Conservation (phyloP, 2,888 invertebrate genomes). For the Andricus curvator region DNA sequence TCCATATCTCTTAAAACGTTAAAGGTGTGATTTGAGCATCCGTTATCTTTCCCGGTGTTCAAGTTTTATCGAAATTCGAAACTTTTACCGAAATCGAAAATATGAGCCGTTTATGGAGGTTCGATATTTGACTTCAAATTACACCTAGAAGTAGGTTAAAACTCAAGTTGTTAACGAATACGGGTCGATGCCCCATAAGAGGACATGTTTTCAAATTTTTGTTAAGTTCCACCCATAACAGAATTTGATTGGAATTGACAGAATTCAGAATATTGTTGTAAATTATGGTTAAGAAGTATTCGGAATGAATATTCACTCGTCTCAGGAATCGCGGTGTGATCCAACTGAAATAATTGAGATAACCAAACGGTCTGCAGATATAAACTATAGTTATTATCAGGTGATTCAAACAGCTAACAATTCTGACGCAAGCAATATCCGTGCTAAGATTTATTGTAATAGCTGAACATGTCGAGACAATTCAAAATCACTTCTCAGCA, state of each 20-base stretch:
- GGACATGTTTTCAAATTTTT: not conserved
- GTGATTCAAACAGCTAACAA: constrained; percentile 36
- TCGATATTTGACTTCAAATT: not conserved
- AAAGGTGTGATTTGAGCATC: not conserved
- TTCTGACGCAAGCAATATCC: constrained; percentile 32
- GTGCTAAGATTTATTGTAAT: constrained; percentile 35
- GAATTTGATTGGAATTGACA: constrained; percentile 13
- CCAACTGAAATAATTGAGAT: constrained; percentile 35
- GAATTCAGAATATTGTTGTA: constrained; percentile 2
- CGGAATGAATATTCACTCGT: constrained; percentile 35
- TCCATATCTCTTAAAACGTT: not conserved
- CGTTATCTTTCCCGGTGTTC: not conserved
- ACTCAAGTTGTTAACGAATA: not conserved
- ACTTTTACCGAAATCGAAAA: not conserved
- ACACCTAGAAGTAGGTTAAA: not conserved
- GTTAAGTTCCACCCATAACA: not conserved
- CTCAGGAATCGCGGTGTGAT: constrained; percentile 19
- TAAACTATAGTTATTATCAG: constrained; percentile 26
- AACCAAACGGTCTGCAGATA: constrained; percentile 27
- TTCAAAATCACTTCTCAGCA: constrained; percentile 27
- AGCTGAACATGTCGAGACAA: constrained; percentile 12
- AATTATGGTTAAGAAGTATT: constrained; percentile 16
- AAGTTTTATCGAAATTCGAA: not conserved
- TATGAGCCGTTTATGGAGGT: not conserved
- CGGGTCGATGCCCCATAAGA: not conserved